Base-by-base conservation (phyloP, 2,113 vertebrate genomes). In the Sphaerodactylus townsendi region DNA sequence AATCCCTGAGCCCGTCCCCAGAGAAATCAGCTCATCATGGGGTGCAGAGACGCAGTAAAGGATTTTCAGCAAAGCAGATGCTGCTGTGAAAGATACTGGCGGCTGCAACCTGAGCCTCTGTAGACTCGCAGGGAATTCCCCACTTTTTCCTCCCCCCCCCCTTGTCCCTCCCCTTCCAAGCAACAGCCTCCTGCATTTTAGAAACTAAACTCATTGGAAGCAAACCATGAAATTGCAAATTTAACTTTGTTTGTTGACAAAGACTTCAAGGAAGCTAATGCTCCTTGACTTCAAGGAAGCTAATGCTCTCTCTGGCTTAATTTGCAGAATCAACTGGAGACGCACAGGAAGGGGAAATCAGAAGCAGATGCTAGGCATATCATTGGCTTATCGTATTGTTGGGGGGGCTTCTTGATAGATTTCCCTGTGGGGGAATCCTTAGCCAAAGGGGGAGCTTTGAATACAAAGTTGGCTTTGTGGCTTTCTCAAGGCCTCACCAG, bases 181-280 rank as follows among this genome's bases (percentile, higher is more conserved):
- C 46, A 25, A 10, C 35, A 5, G 28, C 50, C 78, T 72, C 79
- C 70, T 65, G 80, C 92, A 94, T 91, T 93, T 92, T 88, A 93
- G 89, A 93, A 93, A 88, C 81, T 87, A 77, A 91, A 87, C 86
- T 91, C 88, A 86, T 86, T 93, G 91, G 82, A 95, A 94, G 81
- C 85, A 95, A 94, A 91, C 80, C 86, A 94, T 93, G 90, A 93
- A 94, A 95, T 87, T 92, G 86, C 88, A 92, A 81, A 92, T 88
- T 89, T 83, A 90, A 90, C 89, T 82, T 59, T 14, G 86, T 93
- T 90, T 93, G 91, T 86, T 90, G 94, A 88, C 87, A 91, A 86
- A 88, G 77, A 83, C 84, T 80, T 28, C 59, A 71, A 81, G 41
- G 64, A 88, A 68, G 64, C 76, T 53, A 88, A 69, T 0, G 0